Percentiles rank a stretch among this genome's conserved stretches.
Evolutionary conservation across 2,113 vertebrate species (phyloP).

Genomic region (Budorcas taxicolor): DNA sequence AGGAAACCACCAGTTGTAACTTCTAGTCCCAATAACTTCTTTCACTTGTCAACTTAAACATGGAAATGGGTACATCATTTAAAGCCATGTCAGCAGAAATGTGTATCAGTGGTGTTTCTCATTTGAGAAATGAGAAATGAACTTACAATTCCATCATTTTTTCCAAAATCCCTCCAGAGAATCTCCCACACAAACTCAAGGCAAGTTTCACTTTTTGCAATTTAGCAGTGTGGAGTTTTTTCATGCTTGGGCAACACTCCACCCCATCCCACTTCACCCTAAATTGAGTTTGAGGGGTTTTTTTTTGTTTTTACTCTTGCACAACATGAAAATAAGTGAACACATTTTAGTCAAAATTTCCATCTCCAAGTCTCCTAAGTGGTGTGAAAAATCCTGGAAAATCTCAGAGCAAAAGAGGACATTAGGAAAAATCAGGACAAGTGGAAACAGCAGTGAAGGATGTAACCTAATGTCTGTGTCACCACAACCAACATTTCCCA

Average conservation of each 20-base stretch:
- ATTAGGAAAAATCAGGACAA: slow-evolving; percentile 65
- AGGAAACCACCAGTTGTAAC: neutral
- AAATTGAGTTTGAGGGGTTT: slow-evolving; percentile 67
- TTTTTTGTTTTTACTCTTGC: slow-evolving; percentile 72
- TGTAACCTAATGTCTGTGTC: slow-evolving; percentile 18
- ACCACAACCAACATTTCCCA: neutral
- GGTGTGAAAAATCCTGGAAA: slow-evolving; percentile 75
- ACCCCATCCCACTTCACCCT: slow-evolving; percentile 51
- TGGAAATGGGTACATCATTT: neutral
- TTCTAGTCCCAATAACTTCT: neutral
- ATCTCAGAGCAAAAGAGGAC: slow-evolving; percentile 62
- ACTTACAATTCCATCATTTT: slow-evolving; percentile 42
- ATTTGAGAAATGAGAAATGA: neutral
- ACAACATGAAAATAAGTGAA: slow-evolving; percentile 67
- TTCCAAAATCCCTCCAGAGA: slow-evolving; percentile 44
- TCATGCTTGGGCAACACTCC: slow-evolving; percentile 33
- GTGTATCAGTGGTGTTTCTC: neutral
- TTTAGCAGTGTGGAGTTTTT: slow-evolving; percentile 39
- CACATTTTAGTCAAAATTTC: slow-evolving; percentile 74
- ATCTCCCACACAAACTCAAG: slow-evolving; percentile 42
- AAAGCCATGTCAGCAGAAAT: neutral
- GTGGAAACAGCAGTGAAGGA: slow-evolving; percentile 57
- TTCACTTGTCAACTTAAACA: neutral
- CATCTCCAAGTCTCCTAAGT: slow-evolving; percentile 68
- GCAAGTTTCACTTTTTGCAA: slow-evolving; percentile 40